phyloP scores from a whole-genome alignment of 2,888 invertebrate species.

The Ametastegia equiseti region DNA sequence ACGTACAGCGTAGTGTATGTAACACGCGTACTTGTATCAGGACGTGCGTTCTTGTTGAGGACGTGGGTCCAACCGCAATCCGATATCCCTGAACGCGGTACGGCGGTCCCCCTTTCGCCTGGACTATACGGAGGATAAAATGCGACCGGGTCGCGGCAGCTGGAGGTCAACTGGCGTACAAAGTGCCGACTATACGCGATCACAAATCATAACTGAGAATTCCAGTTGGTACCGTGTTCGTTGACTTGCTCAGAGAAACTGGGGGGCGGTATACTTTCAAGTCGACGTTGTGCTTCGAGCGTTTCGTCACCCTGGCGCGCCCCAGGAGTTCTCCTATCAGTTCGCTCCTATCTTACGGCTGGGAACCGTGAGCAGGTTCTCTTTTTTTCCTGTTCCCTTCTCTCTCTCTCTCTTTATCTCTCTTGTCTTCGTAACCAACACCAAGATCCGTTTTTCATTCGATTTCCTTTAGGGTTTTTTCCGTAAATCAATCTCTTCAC shows the following conservation, averaged over 20 bases:
- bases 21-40: constrained; percentile 9
- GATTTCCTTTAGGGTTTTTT: background rate
- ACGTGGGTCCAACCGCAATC: constrained; percentile 31
- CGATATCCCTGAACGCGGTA: constrained; percentile 44
- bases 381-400: constrained; percentile 51
- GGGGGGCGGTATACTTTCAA: constrained; percentile 54
- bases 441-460: background rate
- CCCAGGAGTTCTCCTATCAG: constrained; percentile 50
- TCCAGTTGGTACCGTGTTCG: constrained; percentile 20
- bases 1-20: no score
- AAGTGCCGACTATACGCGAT: constrained; percentile 56
- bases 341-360: constrained; percentile 47
- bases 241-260: background rate
- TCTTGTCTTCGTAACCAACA: no score
- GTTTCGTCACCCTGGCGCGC: constrained; percentile 53
- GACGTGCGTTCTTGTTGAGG: constrained; percentile 30
- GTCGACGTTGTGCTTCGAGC: constrained; percentile 48
- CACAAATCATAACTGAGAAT: constrained; percentile 48
- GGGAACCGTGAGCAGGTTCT: constrained; percentile 45
- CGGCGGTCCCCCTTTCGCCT: constrained; percentile 23
- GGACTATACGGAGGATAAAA: constrained; percentile 43
- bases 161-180: constrained; percentile 56
- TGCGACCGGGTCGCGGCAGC: constrained; percentile 48
- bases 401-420: constrained; percentile 48
- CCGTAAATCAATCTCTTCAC: background rate